Conservation (phyloP, 2,888 invertebrate species). For the Cabera pusaria region DNA sequence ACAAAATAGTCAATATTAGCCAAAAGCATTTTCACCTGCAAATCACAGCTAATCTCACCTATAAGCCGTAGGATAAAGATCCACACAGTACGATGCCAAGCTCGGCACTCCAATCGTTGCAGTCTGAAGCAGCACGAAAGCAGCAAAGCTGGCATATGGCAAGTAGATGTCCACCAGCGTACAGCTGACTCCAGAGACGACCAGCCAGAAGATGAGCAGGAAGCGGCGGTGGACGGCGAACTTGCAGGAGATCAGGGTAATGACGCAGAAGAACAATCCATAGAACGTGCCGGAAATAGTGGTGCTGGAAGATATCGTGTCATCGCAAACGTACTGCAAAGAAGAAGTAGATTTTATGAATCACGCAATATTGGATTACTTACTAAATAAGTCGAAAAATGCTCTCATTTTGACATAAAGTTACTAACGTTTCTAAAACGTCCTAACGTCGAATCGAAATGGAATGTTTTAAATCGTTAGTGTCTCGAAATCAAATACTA, state of each 20-base stretch:
- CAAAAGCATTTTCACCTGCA: too few species aligned
- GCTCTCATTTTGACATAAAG: too few species aligned
- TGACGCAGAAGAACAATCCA: constrained; percentile 79
- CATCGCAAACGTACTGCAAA: constrained; percentile 57
- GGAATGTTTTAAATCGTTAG: too few species aligned
- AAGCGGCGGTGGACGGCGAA: constrained; percentile 76
- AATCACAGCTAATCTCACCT: too few species aligned
- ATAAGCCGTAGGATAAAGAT: constrained; percentile 56
- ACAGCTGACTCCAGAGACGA: constrained; percentile 76
- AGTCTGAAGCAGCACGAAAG: constrained; percentile 50
- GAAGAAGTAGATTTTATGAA: too few species aligned
- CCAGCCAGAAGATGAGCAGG: constrained; percentile 60
- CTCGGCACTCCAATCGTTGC: constrained; percentile 48
- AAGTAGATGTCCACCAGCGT: constrained; percentile 70
- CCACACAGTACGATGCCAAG: constrained; percentile 52
- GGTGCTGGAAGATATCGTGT: constrained; percentile 76
- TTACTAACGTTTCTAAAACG: too few species aligned
- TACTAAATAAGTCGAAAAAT: too few species aligned
- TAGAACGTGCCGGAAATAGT: constrained; percentile 84
- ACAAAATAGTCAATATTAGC: too few species aligned
- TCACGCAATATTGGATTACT: too few species aligned
- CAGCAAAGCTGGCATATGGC: constrained; percentile 47
- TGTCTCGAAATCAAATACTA: too few species aligned
- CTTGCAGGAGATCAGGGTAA: constrained; percentile 69
- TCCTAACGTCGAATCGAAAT: too few species aligned